Evolutionary conservation across 2,113 vertebrate genomes (phyloP).

Genomic region (Actinemys pallida): DNA sequence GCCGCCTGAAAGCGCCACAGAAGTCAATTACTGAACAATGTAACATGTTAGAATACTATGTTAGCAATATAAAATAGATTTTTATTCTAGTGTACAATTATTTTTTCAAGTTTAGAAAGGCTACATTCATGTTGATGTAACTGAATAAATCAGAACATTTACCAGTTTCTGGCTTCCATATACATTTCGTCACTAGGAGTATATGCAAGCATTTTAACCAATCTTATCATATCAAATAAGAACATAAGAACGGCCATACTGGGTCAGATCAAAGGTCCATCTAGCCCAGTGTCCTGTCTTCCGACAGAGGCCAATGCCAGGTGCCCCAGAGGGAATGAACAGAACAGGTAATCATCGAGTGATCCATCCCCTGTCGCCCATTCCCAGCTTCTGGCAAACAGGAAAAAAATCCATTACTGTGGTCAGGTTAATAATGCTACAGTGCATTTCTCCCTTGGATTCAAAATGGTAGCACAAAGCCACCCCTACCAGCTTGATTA

Average conservation of each 20-base stretch:
- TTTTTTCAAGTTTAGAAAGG: neutral
- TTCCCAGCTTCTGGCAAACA: no score
- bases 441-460: neutral
- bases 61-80: neutral
- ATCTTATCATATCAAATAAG: no score
- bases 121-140: neutral
- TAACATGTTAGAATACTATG: neutral
- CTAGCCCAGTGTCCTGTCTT: no score
- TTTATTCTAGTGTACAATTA: rapidly evolving
- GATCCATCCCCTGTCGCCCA: no score
- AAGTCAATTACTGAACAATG: neutral
- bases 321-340: no score
- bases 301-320: no score
- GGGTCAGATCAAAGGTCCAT: no score
- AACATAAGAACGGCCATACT: no score
- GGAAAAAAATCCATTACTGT: rapidly evolving
- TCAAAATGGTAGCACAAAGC: rapidly evolving
- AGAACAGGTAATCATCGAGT: no score
- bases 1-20: neutral
- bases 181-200: rapidly evolving
- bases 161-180: neutral
- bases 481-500: neutral
- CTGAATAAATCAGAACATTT: constrained; percentile 27
- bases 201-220: neutral
- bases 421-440: neutral